These are phyloP conservation scores for Neopipo cinnamomea DNA, from an alignment of 2,113 vertebrate genomes.

Conservation along the genomic window DNA sequence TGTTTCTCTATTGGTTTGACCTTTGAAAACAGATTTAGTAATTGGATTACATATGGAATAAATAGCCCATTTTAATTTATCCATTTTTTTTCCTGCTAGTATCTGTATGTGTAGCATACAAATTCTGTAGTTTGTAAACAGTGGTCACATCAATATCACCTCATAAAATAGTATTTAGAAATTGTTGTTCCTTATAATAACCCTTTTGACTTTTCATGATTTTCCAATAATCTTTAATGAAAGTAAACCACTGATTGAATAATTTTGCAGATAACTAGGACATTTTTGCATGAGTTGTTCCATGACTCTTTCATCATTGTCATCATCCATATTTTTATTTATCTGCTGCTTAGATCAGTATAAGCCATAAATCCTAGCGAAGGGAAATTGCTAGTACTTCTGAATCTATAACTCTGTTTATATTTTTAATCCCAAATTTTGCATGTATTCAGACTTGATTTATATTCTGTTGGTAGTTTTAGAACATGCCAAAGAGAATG, in stretches of 20 bases:
- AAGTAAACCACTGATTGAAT: neutral
- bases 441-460: neutral
- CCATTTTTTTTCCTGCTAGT: neutral
- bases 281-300: neutral
- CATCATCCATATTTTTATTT: neutral
- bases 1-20: neutral
- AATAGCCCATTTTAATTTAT: neutral
- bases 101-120: neutral
- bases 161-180: neutral
- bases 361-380: neutral
- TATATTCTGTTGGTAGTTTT: neutral
- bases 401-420: neutral
- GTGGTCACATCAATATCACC: neutral
- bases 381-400: neutral
- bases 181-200: neutral
- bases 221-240: neutral
- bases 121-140: neutral
- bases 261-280: neutral
- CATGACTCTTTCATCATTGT: neutral
- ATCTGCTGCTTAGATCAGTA: neutral
- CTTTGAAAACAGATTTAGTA: neutral
- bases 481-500: neutral
- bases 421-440: neutral
- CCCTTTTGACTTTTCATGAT: neutral
- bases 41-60: neutral